These are phyloP conservation scores for Drosophila nr. perissopoda DNA, from an alignment of 2,888 invertebrate species.

Conservation along the genomic window DNA sequence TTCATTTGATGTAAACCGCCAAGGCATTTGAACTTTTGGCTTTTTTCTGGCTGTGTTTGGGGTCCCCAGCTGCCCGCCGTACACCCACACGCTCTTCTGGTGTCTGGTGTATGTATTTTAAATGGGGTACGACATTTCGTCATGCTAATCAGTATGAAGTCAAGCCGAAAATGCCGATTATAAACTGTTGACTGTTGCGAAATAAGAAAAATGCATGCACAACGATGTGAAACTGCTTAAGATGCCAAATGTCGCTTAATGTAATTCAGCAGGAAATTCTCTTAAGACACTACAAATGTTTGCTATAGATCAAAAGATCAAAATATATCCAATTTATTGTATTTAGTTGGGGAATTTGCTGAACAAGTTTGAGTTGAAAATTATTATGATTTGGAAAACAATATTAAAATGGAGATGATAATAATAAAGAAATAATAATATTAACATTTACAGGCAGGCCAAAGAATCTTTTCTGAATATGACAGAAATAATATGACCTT, in stretches of 20 bases:
- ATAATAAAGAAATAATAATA: background rate
- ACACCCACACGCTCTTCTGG: slow-evolving; percentile 39
- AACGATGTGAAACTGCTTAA: background rate
- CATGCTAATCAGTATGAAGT: slow-evolving; percentile 73
- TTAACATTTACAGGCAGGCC: background rate
- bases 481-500: background rate
- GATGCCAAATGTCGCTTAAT: slow-evolving; percentile 14
- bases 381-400: background rate
- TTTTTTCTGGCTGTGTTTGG: slow-evolving; percentile 37
- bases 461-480: background rate
- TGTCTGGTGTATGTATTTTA: slow-evolving; percentile 33
- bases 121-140: slow-evolving; percentile 75
- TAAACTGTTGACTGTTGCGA: slow-evolving; percentile 19
- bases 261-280: background rate
- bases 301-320: background rate
- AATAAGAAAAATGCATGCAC: slow-evolving; percentile 14
- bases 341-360: background rate
- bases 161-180: slow-evolving; percentile 30
- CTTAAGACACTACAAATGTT: background rate
- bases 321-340: background rate
- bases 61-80: slow-evolving; percentile 22
- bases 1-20: slow-evolving; percentile 76
- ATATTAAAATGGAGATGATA: fast-evolving
- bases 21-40: slow-evolving; percentile 73
- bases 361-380: background rate